These are phyloP conservation scores for Clarias batrachus DNA, from an alignment of 2,113 vertebrate genomes.

Conservation along the genomic window DNA sequence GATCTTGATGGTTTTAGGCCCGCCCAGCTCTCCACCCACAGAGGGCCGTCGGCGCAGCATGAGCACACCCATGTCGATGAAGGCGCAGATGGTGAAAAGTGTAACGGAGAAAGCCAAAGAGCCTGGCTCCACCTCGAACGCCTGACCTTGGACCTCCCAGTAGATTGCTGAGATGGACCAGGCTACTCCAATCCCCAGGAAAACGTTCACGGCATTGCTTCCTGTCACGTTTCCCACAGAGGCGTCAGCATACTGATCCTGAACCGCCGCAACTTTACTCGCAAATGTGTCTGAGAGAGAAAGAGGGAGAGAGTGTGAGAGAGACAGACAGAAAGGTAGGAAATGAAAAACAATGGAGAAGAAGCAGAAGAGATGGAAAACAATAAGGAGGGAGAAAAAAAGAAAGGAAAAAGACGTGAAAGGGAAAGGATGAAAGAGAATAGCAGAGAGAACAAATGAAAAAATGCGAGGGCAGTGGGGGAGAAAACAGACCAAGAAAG, in stretches of 20 bases:
- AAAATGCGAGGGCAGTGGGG: not conserved
- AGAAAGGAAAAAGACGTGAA: not conserved
- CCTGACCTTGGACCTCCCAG: constrained; percentile 81
- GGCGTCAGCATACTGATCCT: constrained; percentile 88
- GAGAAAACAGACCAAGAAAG: not conserved
- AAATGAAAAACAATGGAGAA: too few species aligned
- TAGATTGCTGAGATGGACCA: constrained; percentile 89
- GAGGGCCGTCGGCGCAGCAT: constrained; percentile 82
- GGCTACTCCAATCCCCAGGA: constrained; percentile 87
- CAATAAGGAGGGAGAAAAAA: not conserved
- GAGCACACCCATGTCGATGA: constrained; percentile 80
- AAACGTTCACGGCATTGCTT: constrained; percentile 90
- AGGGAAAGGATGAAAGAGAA: not conserved
- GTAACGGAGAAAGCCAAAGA: constrained; percentile 91
- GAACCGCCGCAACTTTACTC: constrained; percentile 88
- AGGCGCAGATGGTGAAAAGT: constrained; percentile 91
- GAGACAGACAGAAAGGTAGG: not conserved
- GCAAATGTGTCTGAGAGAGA: constrained; percentile 83
- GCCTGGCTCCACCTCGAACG: constrained; percentile 82
- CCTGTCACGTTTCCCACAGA: constrained; percentile 89
- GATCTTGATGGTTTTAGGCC: constrained; percentile 73
- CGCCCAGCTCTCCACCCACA: constrained; percentile 87
- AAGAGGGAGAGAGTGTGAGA: not conserved
- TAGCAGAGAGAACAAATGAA: not conserved
- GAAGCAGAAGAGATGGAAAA: too few species aligned